Evolutionary conservation across 2,888 invertebrate genomes (phyloP).

Genomic region (Xiphydria camelus): DNA sequence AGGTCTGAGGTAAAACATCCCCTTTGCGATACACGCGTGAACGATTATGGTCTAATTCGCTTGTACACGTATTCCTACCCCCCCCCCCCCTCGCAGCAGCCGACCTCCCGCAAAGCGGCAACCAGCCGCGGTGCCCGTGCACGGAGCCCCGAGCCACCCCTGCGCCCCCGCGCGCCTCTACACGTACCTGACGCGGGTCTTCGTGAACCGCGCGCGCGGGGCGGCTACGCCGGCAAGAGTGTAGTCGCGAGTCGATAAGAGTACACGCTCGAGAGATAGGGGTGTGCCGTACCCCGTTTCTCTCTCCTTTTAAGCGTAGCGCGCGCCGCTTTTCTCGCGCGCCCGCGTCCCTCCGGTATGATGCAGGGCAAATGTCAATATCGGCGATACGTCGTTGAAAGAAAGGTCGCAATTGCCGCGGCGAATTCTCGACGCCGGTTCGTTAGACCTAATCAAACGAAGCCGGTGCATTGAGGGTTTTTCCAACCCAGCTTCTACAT

Average conservation of each 20-base stretch:
- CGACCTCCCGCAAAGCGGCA: constrained; percentile 46
- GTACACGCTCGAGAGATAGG: constrained; percentile 55
- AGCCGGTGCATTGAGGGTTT: too few relatives aligned
- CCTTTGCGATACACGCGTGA: constrained; percentile 48
- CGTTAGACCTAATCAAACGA: constrained; percentile 3
- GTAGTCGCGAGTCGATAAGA: constrained; percentile 47
- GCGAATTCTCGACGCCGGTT: background rate
- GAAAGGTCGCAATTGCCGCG: constrained; percentile 18
- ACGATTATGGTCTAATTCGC: constrained; percentile 55
- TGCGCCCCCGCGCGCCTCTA: too few relatives aligned
- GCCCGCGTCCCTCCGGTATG: constrained; percentile 10
- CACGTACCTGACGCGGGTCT: background rate
- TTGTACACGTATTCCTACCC: constrained; percentile 41
- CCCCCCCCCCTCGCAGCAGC: constrained; percentile 27
- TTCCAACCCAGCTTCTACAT: too few relatives aligned
- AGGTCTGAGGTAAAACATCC: constrained; percentile 38
- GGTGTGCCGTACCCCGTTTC: constrained; percentile 29
- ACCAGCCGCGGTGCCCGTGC: too few relatives aligned
- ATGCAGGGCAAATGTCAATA: constrained; percentile 54
- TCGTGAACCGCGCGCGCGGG: background rate
- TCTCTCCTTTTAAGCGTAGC: constrained; percentile 1
- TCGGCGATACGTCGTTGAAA: constrained; percentile 43
- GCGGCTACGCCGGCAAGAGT: constrained; percentile 43
- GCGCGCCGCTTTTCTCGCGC: constrained; percentile 5
- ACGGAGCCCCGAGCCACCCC: too few relatives aligned